These are phyloP conservation scores for Drosophila pectinifera DNA, from an alignment of 1,140 invertebrate genomes.

Conservation along the genomic window DNA sequence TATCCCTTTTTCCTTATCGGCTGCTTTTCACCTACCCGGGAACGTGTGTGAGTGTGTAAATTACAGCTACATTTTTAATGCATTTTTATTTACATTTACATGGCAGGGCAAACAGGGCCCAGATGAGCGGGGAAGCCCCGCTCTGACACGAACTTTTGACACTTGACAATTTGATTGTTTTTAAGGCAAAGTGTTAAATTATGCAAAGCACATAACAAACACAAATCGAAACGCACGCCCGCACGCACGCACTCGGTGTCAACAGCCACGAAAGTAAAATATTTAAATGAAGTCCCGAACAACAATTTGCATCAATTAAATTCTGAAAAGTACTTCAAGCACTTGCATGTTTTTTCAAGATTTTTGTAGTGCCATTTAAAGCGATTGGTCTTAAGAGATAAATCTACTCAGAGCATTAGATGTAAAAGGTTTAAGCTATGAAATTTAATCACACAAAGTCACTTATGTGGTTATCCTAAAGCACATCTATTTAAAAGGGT, in stretches of 20 bases:
- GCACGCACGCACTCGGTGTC: slow-evolving; percentile 23
- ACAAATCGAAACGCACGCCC: slow-evolving; percentile 36
- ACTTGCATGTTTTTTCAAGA: slow-evolving; percentile 27
- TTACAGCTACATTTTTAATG: slow-evolving; percentile 74
- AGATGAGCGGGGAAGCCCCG: slow-evolving; percentile 14
- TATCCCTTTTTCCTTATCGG: slow-evolving; percentile 5
- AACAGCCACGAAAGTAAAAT: slow-evolving; percentile 34
- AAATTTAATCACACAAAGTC: background rate
- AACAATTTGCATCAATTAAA: slow-evolving; percentile 53
- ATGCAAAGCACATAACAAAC: slow-evolving; percentile 65
- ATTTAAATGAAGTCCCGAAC: slow-evolving; percentile 26
- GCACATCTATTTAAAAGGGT: too few relatives aligned
- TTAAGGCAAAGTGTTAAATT: slow-evolving; percentile 79
- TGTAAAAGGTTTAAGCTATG: background rate
- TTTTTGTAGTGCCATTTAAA: slow-evolving; percentile 13
- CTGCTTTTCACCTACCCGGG: slow-evolving; percentile 4
- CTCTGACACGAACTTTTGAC: slow-evolving; percentile 68
- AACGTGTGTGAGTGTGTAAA: slow-evolving; percentile 45
- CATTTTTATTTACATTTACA: slow-evolving; percentile 74
- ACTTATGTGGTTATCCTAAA: background rate
- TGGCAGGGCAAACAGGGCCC: slow-evolving; percentile 22
- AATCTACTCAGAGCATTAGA: slow-evolving; percentile 7
- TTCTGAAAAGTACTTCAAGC: slow-evolving; percentile 6
- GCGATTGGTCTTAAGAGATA: slow-evolving; percentile 13
- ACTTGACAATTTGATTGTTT: slow-evolving; percentile 81